A percentile compares a stretch with the other conserved stretches of the same genome.
Conservation (phyloP, 2,113 vertebrate species). For the Saccopteryx bilineata region DNA sequence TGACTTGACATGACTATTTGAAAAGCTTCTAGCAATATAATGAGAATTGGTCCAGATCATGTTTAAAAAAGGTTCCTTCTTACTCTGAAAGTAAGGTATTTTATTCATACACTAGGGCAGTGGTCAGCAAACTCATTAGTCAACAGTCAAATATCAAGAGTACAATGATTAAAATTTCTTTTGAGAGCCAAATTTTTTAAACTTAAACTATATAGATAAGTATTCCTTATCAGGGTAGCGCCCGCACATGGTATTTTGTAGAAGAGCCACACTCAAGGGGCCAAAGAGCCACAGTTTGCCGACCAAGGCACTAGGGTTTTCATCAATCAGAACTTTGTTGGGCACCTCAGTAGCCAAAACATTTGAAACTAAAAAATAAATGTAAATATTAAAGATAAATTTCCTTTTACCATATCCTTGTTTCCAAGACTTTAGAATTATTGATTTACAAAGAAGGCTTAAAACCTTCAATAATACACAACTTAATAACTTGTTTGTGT, state of each 20-base stretch:
- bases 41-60: neutral
- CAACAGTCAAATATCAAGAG: too few relatives aligned
- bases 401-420: neutral
- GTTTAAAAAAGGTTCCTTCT: neutral
- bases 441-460: slow-evolving; percentile 44
- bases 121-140: too few relatives aligned
- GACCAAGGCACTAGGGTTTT: neutral
- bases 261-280: too few relatives aligned
- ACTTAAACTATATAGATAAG: too few relatives aligned
- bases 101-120: neutral
- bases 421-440: neutral
- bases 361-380: neutral
- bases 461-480: slow-evolving; percentile 3
- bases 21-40: neutral
- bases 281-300: too few relatives aligned
- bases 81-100: neutral
- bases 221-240: too few relatives aligned
- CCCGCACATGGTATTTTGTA: too few relatives aligned
- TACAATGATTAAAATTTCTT: too few relatives aligned
- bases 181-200: too few relatives aligned
- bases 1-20: neutral
- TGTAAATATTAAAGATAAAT: neutral
- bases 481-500: slow-evolving; percentile 13
- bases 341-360: neutral
- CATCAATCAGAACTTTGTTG: neutral